Evolutionary conservation across 1,140 invertebrate species (phyloP).

Genomic region (Drosophila funebris): DNA sequence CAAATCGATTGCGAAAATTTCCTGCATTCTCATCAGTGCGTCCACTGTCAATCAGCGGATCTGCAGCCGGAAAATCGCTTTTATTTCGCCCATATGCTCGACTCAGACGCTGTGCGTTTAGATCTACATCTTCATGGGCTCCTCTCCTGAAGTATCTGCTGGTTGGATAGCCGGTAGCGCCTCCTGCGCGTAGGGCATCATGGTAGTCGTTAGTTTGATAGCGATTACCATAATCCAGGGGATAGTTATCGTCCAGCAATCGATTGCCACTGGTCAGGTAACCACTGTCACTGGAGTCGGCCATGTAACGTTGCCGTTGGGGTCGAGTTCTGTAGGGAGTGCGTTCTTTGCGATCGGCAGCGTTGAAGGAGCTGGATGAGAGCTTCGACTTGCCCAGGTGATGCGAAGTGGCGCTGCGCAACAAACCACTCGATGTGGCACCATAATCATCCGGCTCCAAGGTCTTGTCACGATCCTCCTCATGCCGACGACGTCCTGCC

Average conservation of each 20-base stretch:
- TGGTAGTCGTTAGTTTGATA: constrained; percentile 62
- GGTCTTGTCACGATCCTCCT: constrained; percentile 87
- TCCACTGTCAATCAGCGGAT: constrained; percentile 23
- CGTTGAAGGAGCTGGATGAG: constrained; percentile 83
- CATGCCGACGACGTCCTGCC: constrained; percentile 85
- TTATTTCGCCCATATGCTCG: constrained; percentile 64
- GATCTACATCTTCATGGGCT: constrained; percentile 30
- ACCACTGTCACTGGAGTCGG: constrained; percentile 67
- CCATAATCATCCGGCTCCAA: constrained; percentile 86
- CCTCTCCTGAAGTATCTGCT: constrained; percentile 51
- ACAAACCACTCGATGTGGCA: constrained; percentile 74
- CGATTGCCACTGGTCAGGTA: constrained; percentile 62
- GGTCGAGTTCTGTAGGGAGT: constrained; percentile 70
- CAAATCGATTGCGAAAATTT: constrained; percentile 66
- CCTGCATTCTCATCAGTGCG: constrained; percentile 25
- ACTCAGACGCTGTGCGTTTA: constrained; percentile 23
- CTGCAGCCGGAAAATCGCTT: constrained; percentile 40
- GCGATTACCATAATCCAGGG: constrained; percentile 65
- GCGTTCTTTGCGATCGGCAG: constrained; percentile 76
- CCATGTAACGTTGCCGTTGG: constrained; percentile 68
- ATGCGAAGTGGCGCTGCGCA: constrained; percentile 87
- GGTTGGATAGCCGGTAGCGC: constrained; percentile 65
- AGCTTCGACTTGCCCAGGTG: constrained; percentile 84
- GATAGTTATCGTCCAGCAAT: constrained; percentile 72
- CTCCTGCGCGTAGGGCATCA: constrained; percentile 64